A percentile compares a stretch with the other conserved stretches of the same genome.
Evolutionary conservation across 2,888 invertebrate species (phyloP).

Genomic region (Nemotelus pantherinus): DNA sequence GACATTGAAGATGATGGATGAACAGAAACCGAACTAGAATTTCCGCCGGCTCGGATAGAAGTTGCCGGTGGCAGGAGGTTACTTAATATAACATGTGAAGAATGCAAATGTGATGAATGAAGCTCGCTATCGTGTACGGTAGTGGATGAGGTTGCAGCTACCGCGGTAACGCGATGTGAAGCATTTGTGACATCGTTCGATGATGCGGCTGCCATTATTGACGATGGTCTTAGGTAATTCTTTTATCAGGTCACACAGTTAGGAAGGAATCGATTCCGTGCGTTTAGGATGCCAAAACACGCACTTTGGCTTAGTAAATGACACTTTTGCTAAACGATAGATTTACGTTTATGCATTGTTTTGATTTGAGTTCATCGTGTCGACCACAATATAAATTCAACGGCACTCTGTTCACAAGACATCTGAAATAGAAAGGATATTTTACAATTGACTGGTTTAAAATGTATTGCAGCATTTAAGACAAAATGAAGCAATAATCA

Average conservation of each 20-base stretch:
- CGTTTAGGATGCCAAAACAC: too few species aligned
- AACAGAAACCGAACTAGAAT: constrained; percentile 26
- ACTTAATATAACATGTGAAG: constrained; percentile 33
- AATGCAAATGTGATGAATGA: constrained; percentile 28
- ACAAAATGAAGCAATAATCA: too few species aligned
- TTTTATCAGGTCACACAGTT: constrained; percentile 36
- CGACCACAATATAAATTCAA: too few species aligned
- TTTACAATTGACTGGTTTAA: too few species aligned
- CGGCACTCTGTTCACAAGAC: too few species aligned
- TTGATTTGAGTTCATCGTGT: too few species aligned
- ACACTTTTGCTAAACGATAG: too few species aligned
- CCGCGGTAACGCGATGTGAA: constrained; percentile 19
- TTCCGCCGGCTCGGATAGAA: constrained; percentile 42
- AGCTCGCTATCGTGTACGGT: constrained; percentile 33
- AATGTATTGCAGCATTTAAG: too few species aligned
- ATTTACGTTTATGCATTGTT: too few species aligned
- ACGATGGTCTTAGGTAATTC: constrained; percentile 8
- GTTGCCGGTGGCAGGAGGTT: constrained; percentile 44
- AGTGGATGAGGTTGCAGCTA: constrained; percentile 33
- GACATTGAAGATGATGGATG: constrained; percentile 16
- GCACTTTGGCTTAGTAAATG: too few species aligned
- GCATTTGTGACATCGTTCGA: constrained; percentile 38
- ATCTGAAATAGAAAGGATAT: too few species aligned
- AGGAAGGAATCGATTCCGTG: too few species aligned
- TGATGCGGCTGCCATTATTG: constrained; percentile 48